Evolutionary conservation across 2,888 invertebrate species (phyloP), one percentile per base, ranked within the genome.

Genomic region (Hemithea aestivaria): DNA sequence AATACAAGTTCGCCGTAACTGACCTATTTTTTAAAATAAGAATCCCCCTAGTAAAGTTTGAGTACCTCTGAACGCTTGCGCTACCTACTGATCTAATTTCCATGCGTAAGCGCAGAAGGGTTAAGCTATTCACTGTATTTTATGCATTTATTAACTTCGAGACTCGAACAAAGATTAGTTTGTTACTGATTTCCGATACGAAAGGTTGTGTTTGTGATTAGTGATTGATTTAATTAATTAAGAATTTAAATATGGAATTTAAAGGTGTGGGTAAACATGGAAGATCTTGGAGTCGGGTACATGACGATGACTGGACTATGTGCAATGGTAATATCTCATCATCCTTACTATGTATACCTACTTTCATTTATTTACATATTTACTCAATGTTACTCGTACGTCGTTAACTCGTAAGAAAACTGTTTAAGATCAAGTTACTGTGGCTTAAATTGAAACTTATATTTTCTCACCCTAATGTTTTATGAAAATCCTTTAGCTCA

Each of bases 61-160:
- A 70, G 64, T 62, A 40, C 42, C 82, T 7, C 51, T 48, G 48
- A 40, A 31, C 47, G 31, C 47, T 45, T 53, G 54, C 54, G 73
- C 80, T 84, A 80, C 83, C 83, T 81, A 84, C 81, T 87, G 87
- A 85, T 87, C 87, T 87, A 85, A 87, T 87, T 87, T 87, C 87
- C 87, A 87, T 87, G 85, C 85, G 84, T 65, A 48, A 56, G 67
- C 83, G 84, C 75, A 64, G 66, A 72, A 64, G 83, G 87, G 80
- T 83, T 80, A 75, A 35, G 64, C 80, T 79, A 78, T 84, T 81
- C 79, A 74, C 66, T 77, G 73, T 78, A 72, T 73, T 75, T 82
- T 58, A 65, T 75, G 83, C 77, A 82, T 84, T 80, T 82, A 84
- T 82, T 84, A 82, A 82, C 73, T 76, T 73, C 57, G 62, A 58